These are phyloP conservation scores for Apodemia mormo DNA, from an alignment of 2,888 invertebrate genomes.

Conservation along the genomic window DNA sequence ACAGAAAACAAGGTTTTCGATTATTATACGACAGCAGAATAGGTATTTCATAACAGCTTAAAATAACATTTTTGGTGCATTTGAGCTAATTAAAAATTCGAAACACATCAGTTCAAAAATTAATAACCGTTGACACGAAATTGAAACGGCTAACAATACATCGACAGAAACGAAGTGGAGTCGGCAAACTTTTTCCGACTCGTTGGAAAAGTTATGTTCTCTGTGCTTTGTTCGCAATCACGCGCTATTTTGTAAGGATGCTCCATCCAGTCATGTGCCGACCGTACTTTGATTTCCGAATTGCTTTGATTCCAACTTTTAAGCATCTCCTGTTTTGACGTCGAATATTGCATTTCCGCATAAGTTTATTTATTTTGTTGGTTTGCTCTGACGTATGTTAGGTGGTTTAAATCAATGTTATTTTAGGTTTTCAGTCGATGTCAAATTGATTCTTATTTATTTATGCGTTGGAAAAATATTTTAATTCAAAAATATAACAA, in stretches of 20 bases:
- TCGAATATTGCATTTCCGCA: constrained; percentile 74
- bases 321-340: constrained; percentile 70
- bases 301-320: constrained; percentile 78
- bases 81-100: constrained; percentile 30
- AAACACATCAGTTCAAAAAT: constrained; percentile 45
- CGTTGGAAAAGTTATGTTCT: constrained; percentile 61
- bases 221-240: constrained; percentile 74
- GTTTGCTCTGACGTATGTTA: constrained; percentile 43
- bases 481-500: not conserved
- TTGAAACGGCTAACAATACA: constrained; percentile 46
- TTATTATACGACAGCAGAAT: no score
- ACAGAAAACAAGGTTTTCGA: no score
- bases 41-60: no score
- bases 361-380: constrained; percentile 60
- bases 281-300: constrained; percentile 75
- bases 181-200: constrained; percentile 71
- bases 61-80: not conserved
- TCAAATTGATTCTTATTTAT: not conserved
- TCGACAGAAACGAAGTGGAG: constrained; percentile 49
- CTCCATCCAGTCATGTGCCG: constrained; percentile 65
- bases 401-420: constrained; percentile 39
- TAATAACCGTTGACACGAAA: constrained; percentile 47
- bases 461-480: not conserved
- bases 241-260: constrained; percentile 76
- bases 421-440: not conserved